Base-by-base conservation (phyloP, 1,140 invertebrate species). In the Penaeus chinensis region DNA sequence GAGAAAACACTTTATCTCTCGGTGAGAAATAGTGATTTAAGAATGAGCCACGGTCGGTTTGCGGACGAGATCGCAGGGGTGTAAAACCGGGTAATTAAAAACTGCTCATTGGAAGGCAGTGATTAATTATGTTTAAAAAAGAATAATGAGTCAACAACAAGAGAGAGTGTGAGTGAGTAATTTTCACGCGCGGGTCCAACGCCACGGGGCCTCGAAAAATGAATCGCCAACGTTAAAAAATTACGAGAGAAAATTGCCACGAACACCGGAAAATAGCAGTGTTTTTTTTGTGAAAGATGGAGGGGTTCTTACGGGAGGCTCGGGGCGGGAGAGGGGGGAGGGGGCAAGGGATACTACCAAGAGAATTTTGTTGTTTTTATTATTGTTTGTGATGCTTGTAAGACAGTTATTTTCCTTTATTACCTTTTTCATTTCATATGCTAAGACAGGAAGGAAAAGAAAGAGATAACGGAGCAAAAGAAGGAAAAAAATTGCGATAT, bases 211-310 rank as follows among this genome's bases (percentile, higher is more conserved):
- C 71, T 24, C 24, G 63, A 85, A 65, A 65, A 78, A 79, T 63
- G 37, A 24, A 77, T 61, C 69, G 65, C 74, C 42, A 47, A 54
- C 27, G 47, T 61, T 27, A 76, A 87, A 87, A 87, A 87, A 87
- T 82, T 37, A 87, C 62, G 77, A 63, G 74, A 47, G 79, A 87
- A 87, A 87, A 80, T 87, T 82, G 85, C 80, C 32, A 74, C n/a
- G 85, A 87, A 82, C 60, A 87, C 79, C 85, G 85, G 65, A 87
- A 87, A 82, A 87, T 87, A 87, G 85, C 85, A 66, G 16, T 54
- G 85, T 66, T 69, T 60, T 27, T 81, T 78, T 84, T 84, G 74
- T 20, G 81, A 71, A 20, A 47, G 65, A 83, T 71, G 47, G 37
- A 60, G 82, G 18, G 63, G 32, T 47, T 83, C 63, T 22, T 81